Evolutionary conservation across 2,888 invertebrate genomes (phyloP), one percentile per base, ranked within the genome.

Genomic region (Osedax fenrisi): DNA sequence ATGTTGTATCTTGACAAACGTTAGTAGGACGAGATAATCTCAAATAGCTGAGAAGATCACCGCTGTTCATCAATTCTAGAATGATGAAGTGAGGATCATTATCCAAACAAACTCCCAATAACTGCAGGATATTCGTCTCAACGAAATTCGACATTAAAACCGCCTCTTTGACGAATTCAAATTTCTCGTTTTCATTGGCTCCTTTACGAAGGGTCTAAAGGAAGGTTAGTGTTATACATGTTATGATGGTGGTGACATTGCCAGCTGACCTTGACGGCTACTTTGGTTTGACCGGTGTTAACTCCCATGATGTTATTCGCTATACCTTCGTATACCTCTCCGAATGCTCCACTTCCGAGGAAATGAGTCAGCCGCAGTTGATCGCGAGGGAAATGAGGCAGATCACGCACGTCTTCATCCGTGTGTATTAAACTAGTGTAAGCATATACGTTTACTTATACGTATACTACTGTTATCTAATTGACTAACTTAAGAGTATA

Each of bases 41-140:
- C 67, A 98, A 86, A 84, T 93, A 97, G 76, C 91, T 92, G 27
- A 96, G 87, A 75, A 98, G 86, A 85, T 97, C 97, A 0, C 97
- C 96, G 2, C 92, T 94, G 84, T 94, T 92, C 98, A 98, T 98
- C 22, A 97, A 88, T 84, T 98, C 97, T 88, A 97, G 90, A 68
- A 98, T 90, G 77, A 98, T 90, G 80, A 92, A 92, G 81, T 93
- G 91, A 3, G 94, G 91, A 82, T 95, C 94, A 78, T 91, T 90
- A 82, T 96, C 94, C 27, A 95, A 88, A 81, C 95, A 96, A 2
- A 98, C 93, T 0, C 97, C 97, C 5, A 97, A 87, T 27, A 97
- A 87, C 77, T 92, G 89, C 26, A 98, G 87, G 74, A 98, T 96
- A 82, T 98, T 94, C 76, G 94, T 91, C 83, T 98, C 96, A 80